These are phyloP conservation scores for Geothlypis trichas DNA, from an alignment of 2,113 vertebrate genomes.

Conservation along the genomic window DNA sequence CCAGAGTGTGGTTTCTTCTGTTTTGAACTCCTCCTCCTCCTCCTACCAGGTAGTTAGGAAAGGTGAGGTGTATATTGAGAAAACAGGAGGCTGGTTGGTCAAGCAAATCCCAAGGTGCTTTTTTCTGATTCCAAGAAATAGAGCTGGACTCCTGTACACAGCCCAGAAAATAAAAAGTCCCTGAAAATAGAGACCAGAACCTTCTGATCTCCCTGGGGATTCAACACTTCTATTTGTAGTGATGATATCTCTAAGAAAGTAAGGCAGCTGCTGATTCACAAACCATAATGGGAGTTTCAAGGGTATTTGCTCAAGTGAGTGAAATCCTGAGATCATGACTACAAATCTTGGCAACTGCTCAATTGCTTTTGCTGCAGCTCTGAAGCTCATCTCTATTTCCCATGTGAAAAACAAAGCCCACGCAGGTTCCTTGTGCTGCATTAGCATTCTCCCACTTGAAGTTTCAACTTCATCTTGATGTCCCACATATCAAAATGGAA, in stretches of 20 bases:
- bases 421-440: neutral
- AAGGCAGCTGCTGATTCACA: constrained; percentile 22
- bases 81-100: neutral
- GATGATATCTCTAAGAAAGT: constrained; percentile 44
- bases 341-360: constrained; percentile 20
- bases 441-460: neutral
- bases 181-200: constrained; percentile 7
- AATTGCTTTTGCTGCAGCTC: constrained; percentile 21
- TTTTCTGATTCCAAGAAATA: neutral
- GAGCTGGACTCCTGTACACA: neutral
- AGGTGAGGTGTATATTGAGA: neutral
- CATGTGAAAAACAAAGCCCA: constrained; percentile 38
- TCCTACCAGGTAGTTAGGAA: neutral
- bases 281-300: constrained; percentile 40
- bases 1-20: neutral
- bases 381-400: constrained; percentile 18
- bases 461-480: neutral
- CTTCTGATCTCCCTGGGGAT: neutral
- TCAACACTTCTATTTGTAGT: constrained; percentile 7
- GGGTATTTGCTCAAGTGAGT: constrained; percentile 11
- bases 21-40: constrained; percentile 1
- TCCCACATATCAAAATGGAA: neutral
- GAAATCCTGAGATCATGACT: constrained; percentile 22
- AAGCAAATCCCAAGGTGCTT: neutral
- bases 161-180: neutral